Evolutionary conservation across 2,113 vertebrate genomes (phyloP), one percentile per base, ranked within the genome.

Genomic region (Pelvicachromis taeniatus): DNA sequence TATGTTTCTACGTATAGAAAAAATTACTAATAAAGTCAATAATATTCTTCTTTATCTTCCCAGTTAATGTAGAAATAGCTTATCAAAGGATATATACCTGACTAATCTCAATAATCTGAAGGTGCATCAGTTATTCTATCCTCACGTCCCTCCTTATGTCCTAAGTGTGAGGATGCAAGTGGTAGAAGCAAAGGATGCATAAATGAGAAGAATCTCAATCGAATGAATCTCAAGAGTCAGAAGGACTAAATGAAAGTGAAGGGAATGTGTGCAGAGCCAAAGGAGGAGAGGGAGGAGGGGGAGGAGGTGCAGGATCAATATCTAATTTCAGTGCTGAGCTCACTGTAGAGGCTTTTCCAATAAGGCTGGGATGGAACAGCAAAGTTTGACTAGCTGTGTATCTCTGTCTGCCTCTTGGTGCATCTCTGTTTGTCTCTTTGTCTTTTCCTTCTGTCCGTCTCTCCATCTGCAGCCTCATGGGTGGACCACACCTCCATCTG

Each of bases 271-370:
- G 88, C 68, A 84, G 89, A 92, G 82, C 92, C 89, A 83, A 82
- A 93, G 90, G 90, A 52, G 12, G 75, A 78, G 78, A 82, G 82
- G 48, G 85, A 77, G 77, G 84, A 61, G 92, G 48, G 84, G 90
- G 53, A 10, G 40, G 50, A 16, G 58, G 26, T 26, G 78, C 79
- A 81, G 88, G 87, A 96, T 96, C 96, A 96, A 96, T 96, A 96
- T 95, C 95, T 96, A 95, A 96, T 96, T 96, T 96, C 95, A 94
- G 94, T 91, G 90, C 92, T 90, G 86, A 94, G 94, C 93, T 94
- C 92, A 93, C 92, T 90, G 89, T 88, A 83, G 95, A 96, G 91
- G 89, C 93, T 95, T 95, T 95, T 94, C 94, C 95, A 95, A 95
- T 96, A 95, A 94, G 92, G 85, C 88, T 83, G 86, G 91, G 92